Conservation (phyloP, 2,797 vertebrate species). For the Zonotrichia albicollis region DNA sequence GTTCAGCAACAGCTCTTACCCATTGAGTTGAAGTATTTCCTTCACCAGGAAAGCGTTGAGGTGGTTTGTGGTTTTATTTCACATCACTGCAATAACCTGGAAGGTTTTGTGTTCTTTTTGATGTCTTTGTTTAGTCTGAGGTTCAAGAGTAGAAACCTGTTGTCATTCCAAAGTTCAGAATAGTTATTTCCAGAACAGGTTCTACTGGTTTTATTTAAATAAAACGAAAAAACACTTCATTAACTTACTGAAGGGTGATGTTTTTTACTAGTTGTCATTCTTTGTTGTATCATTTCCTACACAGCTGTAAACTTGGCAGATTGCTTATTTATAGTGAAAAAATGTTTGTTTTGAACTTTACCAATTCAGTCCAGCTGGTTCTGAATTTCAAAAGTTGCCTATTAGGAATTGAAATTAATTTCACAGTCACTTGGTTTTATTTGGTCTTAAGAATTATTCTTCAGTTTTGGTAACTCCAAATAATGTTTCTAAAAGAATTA, state of each 20-base stretch:
- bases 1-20: background rate
- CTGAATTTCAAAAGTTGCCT: background rate
- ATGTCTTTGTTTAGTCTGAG: conserved; percentile 40
- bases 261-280: background rate
- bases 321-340: background rate
- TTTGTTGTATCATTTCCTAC: background rate
- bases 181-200: conserved; percentile 22
- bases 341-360: background rate
- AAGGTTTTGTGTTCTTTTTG: background rate
- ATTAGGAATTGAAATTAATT: background rate
- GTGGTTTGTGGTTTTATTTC: conserved; percentile 1
- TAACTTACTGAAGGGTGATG: background rate
- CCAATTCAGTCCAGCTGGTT: background rate
- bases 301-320: background rate
- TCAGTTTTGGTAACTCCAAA: background rate
- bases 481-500: background rate
- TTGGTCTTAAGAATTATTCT: background rate
- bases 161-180: background rate
- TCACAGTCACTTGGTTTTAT: background rate
- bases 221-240: background rate
- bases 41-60: background rate
- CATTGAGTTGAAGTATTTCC: background rate
- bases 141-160: conserved; percentile 10
- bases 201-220: conserved; percentile 22
- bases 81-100: background rate